A percentile compares a stretch with the other conserved stretches of the same genome.
These are phyloP conservation scores for Diadegma fenestrale DNA, from an alignment of 2,888 invertebrate species.

Conservation along the genomic window DNA sequence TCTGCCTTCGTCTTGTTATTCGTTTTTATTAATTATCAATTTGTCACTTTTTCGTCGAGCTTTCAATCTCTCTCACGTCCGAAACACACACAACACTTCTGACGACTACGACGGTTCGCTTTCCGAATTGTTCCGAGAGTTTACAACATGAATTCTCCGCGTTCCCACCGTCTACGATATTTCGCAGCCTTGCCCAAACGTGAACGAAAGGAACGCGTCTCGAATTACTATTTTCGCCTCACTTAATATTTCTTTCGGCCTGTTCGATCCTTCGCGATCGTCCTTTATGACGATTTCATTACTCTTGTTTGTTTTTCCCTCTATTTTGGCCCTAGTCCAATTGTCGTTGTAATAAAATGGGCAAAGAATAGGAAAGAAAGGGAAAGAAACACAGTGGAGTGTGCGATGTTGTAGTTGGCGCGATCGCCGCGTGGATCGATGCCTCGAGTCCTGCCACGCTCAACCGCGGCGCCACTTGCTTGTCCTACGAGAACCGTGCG, in stretches of 20 bases:
- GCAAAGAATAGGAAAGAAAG: not conserved
- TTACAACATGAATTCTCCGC: constrained; percentile 54
- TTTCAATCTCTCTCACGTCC: constrained; percentile 74
- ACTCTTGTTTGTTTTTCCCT: not conserved
- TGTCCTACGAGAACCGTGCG: not conserved
- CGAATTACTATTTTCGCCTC: constrained; percentile 16
- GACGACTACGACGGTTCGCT: constrained; percentile 73
- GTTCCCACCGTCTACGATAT: constrained; percentile 44
- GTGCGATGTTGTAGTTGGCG: constrained; percentile 25
- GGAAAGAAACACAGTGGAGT: not conserved
- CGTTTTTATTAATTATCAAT: constrained; percentile 70
- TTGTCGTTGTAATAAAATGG: constrained; percentile 7
- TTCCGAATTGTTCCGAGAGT: constrained; percentile 74
- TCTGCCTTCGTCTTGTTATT: not conserved
- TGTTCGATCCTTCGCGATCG: not conserved
- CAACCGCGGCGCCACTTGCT: constrained; percentile 59
- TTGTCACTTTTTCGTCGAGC: constrained; percentile 78
- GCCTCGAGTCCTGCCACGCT: not conserved
- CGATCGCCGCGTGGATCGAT: constrained; percentile 50
- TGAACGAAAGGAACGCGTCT: not conserved
- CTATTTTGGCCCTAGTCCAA: constrained; percentile 14
- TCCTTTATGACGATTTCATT: not conserved
- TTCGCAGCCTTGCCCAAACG: constrained; percentile 8
- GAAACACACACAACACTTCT: constrained; percentile 78
- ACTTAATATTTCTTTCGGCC: not conserved